phyloP scores from a whole-genome alignment of 2,797 vertebrate genomes.

The Alcedo quadribrachys region DNA sequence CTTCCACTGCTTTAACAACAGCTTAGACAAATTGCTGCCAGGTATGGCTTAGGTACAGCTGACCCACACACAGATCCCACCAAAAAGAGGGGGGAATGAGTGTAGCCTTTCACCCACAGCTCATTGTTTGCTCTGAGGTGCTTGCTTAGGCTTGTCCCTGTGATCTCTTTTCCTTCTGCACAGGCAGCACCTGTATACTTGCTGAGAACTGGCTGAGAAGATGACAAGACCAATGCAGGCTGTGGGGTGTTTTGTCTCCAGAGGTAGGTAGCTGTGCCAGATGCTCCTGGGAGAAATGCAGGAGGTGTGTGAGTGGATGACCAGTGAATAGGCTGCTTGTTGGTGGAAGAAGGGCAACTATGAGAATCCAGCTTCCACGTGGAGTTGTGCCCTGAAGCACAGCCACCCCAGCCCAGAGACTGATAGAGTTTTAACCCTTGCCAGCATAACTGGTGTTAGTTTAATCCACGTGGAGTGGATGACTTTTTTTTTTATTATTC shows the following conservation, averaged over 20 bases:
- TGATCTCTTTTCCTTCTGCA: neutral
- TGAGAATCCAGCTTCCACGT: neutral
- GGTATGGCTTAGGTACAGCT: neutral
- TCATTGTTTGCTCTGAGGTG: neutral
- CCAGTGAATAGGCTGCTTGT: neutral
- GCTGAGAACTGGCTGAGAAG: neutral
- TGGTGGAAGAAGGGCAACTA: neutral
- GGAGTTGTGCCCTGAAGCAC: neutral
- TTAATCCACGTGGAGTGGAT: neutral
- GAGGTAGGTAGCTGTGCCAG: neutral
- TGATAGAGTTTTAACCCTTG: neutral
- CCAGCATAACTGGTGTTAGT: neutral
- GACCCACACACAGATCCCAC: neutral
- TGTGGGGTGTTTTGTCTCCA: neutral
- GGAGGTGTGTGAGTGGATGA: neutral
- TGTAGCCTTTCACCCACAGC: neutral
- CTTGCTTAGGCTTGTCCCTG: neutral
- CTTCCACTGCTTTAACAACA: neutral
- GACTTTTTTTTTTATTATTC: neutral
- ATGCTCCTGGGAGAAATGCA: neutral
- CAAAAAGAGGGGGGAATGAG: neutral
- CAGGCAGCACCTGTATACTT: neutral
- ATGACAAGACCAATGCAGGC: rapidly evolving
- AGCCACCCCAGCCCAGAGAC: neutral
- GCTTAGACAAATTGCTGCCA: neutral